phyloP scores from a whole-genome alignment of 2,113 vertebrate species.

The Sapajus apella region DNA sequence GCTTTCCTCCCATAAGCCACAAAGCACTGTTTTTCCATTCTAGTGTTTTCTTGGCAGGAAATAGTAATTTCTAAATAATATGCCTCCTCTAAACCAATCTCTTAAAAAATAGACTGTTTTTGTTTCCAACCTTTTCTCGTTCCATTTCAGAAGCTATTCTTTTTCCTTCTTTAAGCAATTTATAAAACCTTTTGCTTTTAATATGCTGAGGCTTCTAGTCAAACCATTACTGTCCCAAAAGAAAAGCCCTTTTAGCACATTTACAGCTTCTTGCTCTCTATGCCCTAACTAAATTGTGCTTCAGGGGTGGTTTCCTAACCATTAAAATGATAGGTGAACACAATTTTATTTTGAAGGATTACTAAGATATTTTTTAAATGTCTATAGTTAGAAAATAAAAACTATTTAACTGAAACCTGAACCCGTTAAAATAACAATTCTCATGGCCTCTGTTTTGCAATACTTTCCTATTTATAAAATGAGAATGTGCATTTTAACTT shows the following conservation, averaged over 20 bases:
- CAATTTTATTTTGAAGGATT: not conserved
- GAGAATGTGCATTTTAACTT: not conserved
- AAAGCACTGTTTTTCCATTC: not conserved
- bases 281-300: not conserved
- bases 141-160: not conserved
- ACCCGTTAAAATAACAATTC: not conserved
- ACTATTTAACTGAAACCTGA: not conserved
- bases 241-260: not conserved
- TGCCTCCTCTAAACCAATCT: not conserved
- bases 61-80: slow-evolving; percentile 41
- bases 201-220: not conserved
- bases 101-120: slow-evolving; percentile 32
- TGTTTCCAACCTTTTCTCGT: slow-evolving; percentile 14
- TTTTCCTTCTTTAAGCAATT: not conserved
- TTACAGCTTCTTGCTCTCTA: not conserved
- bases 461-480: not conserved
- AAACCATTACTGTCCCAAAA: not conserved
- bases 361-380: not conserved
- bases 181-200: not conserved
- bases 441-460: not conserved
- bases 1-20: not conserved
- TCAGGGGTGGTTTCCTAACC: not conserved
- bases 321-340: not conserved
- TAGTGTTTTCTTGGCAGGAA: slow-evolving; percentile 25
- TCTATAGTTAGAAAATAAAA: not conserved